Conservation (phyloP, 2,888 invertebrate species). For the Dryomyza anilis region DNA sequence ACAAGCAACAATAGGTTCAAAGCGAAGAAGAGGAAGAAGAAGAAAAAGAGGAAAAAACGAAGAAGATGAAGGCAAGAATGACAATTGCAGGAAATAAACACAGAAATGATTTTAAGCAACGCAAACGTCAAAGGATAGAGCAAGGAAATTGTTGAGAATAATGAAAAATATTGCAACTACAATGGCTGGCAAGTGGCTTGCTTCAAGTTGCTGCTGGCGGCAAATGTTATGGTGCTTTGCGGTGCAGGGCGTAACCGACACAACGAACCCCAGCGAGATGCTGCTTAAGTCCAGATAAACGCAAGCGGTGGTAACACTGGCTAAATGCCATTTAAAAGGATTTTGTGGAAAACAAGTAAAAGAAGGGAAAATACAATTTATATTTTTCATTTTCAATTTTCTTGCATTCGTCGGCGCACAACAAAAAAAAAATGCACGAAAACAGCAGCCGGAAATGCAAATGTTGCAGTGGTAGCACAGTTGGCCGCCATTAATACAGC, state of each 20-base stretch:
- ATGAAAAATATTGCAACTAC: no score
- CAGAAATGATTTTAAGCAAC: background rate
- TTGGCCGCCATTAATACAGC: no score
- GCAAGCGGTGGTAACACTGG: background rate
- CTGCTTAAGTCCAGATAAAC: no score
- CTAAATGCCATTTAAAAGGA: background rate
- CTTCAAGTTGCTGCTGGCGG: background rate
- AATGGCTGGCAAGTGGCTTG: background rate
- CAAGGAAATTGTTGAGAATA: background rate
- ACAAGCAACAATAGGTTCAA: background rate
- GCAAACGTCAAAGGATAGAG: background rate
- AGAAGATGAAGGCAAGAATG: background rate
- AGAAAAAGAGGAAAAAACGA: background rate
- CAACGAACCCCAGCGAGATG: no score
- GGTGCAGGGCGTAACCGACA: background rate
- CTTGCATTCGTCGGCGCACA: no score
- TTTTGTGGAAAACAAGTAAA: no score
- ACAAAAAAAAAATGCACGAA: no score
- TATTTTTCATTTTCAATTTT: no score
- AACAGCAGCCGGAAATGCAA: no score
- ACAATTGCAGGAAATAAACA: background rate
- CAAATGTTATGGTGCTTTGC: background rate
- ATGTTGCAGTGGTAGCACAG: no score
- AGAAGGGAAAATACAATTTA: no score
- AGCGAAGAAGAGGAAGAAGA: background rate